Evolutionary conservation across 1,140 invertebrate genomes (phyloP), one percentile per base, ranked within the genome.

Genomic region (Papilio polyxenes): DNA sequence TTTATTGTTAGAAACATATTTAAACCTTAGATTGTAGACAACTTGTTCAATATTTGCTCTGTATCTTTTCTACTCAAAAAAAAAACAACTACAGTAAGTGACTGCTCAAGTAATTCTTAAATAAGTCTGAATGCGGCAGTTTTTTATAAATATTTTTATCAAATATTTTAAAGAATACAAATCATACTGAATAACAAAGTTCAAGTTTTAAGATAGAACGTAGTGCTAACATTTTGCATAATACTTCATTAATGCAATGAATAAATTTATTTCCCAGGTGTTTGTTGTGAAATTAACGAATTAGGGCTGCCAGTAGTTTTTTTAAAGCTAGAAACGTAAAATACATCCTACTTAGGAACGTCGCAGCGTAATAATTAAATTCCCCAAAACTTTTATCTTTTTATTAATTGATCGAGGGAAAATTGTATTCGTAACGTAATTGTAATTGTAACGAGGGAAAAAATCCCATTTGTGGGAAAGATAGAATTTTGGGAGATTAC

Each of bases 201-300:
- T 65, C 23, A 65, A 65, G 62, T 65, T 65, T 65, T 65, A 15
- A 65, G 20, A 65, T 65, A 65, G n/a, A 65, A 65, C 62, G 62
- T 23, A 65, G 20, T 17, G 20, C n/a, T 56, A 17, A 17, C 3
- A 59, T 59, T n/a, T n/a, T 20, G 56, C 17, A 59, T n/a, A 59
- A 59, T 59, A 59, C 7, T 59, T 59, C 3, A 59, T 59, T n/a
- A n/a, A 59, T 59, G 56, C 17, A 59, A 23, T 75, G 44, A 49
- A 75, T 75, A 20, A 48, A 75, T 75, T 75, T 48, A 75, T 76
- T 13, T 53, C 4, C 75, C 75, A 76, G 75, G 75, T 76, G n/a
- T 51, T 76, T 20, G 17, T 48, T 23, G 51, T 40, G 20, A 9
- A 49, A 75, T 48, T 48, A 75, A 49, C 9, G n/a, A 69, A 23